These are phyloP conservation scores for Patella caerulea DNA, from an alignment of 2,888 invertebrate species.

Conservation along the genomic window DNA sequence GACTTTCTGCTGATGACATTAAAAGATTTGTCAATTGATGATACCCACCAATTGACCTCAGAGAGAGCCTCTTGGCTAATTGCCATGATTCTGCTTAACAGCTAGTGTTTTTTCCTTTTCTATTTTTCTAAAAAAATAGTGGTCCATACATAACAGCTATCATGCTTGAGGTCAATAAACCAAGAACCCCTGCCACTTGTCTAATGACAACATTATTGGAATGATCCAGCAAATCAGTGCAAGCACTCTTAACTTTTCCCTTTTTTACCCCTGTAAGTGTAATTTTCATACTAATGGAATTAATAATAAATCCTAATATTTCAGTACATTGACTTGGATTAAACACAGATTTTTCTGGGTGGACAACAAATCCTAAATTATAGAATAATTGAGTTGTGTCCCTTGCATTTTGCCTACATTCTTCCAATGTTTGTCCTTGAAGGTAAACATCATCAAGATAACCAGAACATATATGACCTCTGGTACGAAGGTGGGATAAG, in stretches of 20 bases:
- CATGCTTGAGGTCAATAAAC: neutral
- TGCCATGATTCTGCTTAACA: neutral
- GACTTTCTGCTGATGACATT: conserved; percentile 1
- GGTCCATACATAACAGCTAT: neutral
- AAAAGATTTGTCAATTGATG: neutral
- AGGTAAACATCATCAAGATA: neutral
- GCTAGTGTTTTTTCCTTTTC: neutral
- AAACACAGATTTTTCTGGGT: neutral
- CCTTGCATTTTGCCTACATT: neutral
- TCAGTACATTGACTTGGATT: neutral
- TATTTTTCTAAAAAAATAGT: neutral
- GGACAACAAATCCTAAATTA: neutral
- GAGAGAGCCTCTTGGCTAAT: neutral
- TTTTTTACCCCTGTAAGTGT: neutral
- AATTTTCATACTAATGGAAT: neutral
- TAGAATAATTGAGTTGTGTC: neutral
- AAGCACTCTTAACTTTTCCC: neutral
- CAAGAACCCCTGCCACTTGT: neutral
- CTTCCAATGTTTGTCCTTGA: neutral
- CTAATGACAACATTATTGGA: neutral
- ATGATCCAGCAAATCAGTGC: neutral
- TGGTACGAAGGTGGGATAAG: neutral
- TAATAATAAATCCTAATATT: neutral
- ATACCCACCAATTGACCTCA: neutral
- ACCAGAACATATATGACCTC: neutral